A percentile compares a stretch with the other conserved stretches of the same genome.
These are phyloP conservation scores for Barypeithes pellucidus DNA, from an alignment of 2,888 invertebrate species.

Conservation along the genomic window DNA sequence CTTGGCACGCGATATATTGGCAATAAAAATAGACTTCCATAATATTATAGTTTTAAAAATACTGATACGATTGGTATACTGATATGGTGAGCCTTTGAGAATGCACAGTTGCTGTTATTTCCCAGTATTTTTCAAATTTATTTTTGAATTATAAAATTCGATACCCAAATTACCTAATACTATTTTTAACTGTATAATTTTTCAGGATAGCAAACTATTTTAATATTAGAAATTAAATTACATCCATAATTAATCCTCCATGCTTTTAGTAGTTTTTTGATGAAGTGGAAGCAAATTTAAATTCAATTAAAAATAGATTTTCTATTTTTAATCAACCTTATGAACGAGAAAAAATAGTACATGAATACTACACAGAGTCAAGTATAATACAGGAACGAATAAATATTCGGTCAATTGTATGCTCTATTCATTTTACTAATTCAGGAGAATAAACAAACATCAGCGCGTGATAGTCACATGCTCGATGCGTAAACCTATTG, in stretches of 20 bases:
- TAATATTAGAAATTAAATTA: neutral
- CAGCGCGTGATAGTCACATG: too few species aligned
- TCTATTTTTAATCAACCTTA: constrained; percentile 28
- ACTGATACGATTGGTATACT: neutral
- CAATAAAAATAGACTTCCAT: constrained; percentile 3
- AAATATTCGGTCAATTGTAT: too few species aligned
- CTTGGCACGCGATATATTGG: constrained; percentile 23
- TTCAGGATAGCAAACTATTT: neutral
- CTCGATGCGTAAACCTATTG: too few species aligned
- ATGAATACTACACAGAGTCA: neutral
- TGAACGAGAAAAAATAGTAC: constrained; percentile 10
- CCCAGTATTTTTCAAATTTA: neutral
- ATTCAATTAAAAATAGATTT: constrained; percentile 14
- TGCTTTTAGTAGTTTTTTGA: constrained; percentile 23
- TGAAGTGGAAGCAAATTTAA: constrained; percentile 5
- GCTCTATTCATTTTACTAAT: too few species aligned
- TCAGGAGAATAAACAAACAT: too few species aligned
- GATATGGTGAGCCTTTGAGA: too few species aligned
- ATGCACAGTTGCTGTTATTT: neutral
- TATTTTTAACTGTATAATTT: neutral
- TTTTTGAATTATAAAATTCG: neutral
- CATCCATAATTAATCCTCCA: constrained; percentile 8
- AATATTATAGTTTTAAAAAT: constrained; percentile 12
- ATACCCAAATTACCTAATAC: neutral
- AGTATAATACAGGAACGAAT: neutral